Percentiles rank a stretch among this genome's conserved stretches.
Conservation (phyloP, 2,888 invertebrate genomes). For the Parapristionchus giblindavisi region DNA sequence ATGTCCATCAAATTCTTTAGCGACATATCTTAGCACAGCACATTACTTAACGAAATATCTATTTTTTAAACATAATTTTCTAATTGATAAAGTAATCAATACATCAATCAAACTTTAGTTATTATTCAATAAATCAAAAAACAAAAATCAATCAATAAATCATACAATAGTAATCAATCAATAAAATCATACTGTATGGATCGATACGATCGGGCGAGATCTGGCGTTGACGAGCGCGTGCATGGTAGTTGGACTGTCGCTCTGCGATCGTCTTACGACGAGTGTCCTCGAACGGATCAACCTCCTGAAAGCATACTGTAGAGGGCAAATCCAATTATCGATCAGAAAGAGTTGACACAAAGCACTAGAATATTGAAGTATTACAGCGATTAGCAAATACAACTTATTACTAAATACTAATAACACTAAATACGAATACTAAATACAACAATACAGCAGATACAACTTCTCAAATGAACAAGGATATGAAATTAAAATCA, state of each 20-base stretch:
- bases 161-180: neutral
- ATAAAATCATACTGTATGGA: conserved; percentile 82
- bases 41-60: too few relatives aligned
- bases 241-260: conserved; percentile 94
- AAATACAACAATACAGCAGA: neutral
- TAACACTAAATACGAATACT: neutral
- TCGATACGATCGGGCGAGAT: conserved; percentile 96
- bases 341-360: too few relatives aligned
- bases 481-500: neutral
- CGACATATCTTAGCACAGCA: too few relatives aligned
- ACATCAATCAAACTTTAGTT: too few relatives aligned
- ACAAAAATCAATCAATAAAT: neutral
- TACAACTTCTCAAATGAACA: neutral
- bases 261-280: conserved; percentile 91
- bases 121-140: neutral
- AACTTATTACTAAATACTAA: too few relatives aligned
- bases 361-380: too few relatives aligned
- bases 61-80: too few relatives aligned
- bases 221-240: conserved; percentile 83
- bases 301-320: conserved; percentile 76
- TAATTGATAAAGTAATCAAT: too few relatives aligned
- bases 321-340: too few relatives aligned
- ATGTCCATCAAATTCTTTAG: too few relatives aligned
- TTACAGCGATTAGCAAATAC: too few relatives aligned
- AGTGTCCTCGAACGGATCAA: conserved; percentile 92